Evolutionary conservation across 1,140 invertebrate genomes (phyloP).

Genomic region (Drosophila micromelanica): DNA sequence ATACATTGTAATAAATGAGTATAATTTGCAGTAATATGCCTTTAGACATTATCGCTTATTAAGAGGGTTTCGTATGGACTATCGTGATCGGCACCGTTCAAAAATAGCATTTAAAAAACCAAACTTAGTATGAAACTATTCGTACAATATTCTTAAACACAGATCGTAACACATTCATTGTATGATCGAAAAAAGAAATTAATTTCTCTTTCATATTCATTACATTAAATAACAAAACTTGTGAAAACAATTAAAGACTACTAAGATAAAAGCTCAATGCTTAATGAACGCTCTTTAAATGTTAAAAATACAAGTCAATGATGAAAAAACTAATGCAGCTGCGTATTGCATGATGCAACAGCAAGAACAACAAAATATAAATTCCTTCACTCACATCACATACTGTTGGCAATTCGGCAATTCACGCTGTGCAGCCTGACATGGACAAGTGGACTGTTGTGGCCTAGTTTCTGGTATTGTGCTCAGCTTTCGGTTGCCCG

Average conservation of each 20-base stretch:
- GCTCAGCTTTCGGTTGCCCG: slow-evolving; percentile 4
- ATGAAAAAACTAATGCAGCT: slow-evolving; percentile 54
- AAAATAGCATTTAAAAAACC: slow-evolving; percentile 45
- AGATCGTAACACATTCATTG: slow-evolving; percentile 38
- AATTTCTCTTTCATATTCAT: slow-evolving; percentile 40
- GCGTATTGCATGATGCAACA: slow-evolving; percentile 26
- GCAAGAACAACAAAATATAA: slow-evolving; percentile 28
- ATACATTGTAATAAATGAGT: slow-evolving; percentile 15
- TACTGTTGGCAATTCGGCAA: slow-evolving; percentile 13
- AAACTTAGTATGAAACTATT: slow-evolving; percentile 6
- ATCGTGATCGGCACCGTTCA: slow-evolving; percentile 16
- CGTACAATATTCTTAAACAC: slow-evolving; percentile 45
- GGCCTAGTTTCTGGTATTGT: slow-evolving; percentile 16
- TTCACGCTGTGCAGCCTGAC: slow-evolving; percentile 11
- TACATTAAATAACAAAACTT: slow-evolving; percentile 62
- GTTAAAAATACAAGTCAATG: slow-evolving; percentile 33
- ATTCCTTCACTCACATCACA: slow-evolving; percentile 72
- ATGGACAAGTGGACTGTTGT: slow-evolving; percentile 24
- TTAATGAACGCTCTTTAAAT: slow-evolving; percentile 33
- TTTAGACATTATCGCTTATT: slow-evolving; percentile 26
- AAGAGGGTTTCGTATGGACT: slow-evolving; percentile 12
- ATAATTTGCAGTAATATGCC: slow-evolving; percentile 14
- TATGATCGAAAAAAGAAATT: slow-evolving; percentile 28
- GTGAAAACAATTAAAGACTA: slow-evolving; percentile 58
- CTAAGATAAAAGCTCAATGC: slow-evolving; percentile 35